Base-by-base conservation (phyloP, 2,797 vertebrate genomes). In the Neoniphon sammara region DNA sequence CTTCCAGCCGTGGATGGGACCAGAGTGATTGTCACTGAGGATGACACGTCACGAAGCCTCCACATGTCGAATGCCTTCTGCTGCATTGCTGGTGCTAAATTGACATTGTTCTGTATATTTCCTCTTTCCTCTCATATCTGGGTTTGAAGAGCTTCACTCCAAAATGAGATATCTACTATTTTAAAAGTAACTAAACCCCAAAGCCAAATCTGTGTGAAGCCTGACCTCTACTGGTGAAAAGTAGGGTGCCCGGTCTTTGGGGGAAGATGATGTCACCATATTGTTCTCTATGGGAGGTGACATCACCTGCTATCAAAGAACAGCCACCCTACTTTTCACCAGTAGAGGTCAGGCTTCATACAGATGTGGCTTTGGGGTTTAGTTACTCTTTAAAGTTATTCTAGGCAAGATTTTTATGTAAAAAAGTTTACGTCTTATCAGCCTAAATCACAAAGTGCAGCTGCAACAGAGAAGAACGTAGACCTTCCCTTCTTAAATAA, bases 51-150 rank as follows among this genome's bases (percentile, higher is more conserved):
- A n/a, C 15, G 10, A 60, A 42, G 23, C 21, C 31, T 15, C 83
- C 73, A 63, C 52, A 6, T 64, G 82, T 77, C 18, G 8, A 70
- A 81, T 71, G 88, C 87, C 82, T 91, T 91, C 67, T 61, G 66
- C 76, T 49, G 83, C 88, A 82, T 82, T 61, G 70, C 62, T 79
- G 89, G 89, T 92, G 87, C 91, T 87, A 87, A 81, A 68, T 53
- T 78, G 34, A 83, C 63, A 54, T 78, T 9, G 62, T 65, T 70
- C 25, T 55, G 46, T 67, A 56, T 21, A 61, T 69, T 58, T 80
- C 30, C 66, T 64, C 64, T 75, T 73, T 81, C 65, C 68, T 80
- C 61, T 42, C 57, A 66, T 56, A 50, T 62, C 42, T 25, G 77
- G 25, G 21, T 44, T 67, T 14, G 7, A 71, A 61, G 52, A 61